Percentiles rank a stretch among this genome's conserved stretches.
Conservation (phyloP, 1,140 invertebrate genomes). For the Choristoneura fumiferana region DNA sequence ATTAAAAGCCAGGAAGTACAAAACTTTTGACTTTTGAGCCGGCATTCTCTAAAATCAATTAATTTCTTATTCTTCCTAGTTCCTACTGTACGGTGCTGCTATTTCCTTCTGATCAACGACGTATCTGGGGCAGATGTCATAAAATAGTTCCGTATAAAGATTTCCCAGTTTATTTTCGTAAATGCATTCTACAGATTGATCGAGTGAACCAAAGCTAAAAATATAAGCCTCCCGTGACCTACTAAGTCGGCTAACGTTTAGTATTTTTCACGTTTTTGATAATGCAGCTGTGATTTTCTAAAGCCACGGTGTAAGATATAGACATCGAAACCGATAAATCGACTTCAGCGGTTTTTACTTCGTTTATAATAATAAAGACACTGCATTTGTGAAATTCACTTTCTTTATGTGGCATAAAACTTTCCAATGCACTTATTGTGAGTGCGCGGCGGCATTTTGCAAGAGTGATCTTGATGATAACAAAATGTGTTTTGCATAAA, state of each 20-base stretch:
- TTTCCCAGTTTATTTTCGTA: constrained; percentile 28
- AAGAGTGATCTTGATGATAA: constrained; percentile 27
- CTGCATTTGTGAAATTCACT: constrained; percentile 25
- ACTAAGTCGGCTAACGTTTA: constrained; percentile 25
- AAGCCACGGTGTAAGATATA: too few relatives aligned
- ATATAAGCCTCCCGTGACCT: constrained; percentile 48
- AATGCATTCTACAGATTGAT: constrained; percentile 57
- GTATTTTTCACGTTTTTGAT: too few relatives aligned
- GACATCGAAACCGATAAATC: too few relatives aligned
- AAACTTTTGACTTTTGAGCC: too few relatives aligned
- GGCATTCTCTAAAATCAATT: too few relatives aligned
- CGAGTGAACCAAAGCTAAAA: constrained; percentile 42
- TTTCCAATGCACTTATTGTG: constrained; percentile 26
- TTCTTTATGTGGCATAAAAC: constrained; percentile 28
- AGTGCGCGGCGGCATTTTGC: constrained; percentile 23
- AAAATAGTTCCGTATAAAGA: constrained; percentile 12
- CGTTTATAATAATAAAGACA: not conserved
- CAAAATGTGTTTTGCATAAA: constrained; percentile 22
- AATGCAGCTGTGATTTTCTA: too few relatives aligned
- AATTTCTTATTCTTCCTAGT: not conserved
- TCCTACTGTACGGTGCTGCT: not conserved
- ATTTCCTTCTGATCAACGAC: not conserved
- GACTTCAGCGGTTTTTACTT: not conserved
- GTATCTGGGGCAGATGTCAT: constrained; percentile 14
- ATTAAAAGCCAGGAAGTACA: too few relatives aligned